Percentiles rank a stretch among this genome's conserved stretches.
phyloP scores from a whole-genome alignment of 1,140 invertebrate species.

The Diprion similis region DNA sequence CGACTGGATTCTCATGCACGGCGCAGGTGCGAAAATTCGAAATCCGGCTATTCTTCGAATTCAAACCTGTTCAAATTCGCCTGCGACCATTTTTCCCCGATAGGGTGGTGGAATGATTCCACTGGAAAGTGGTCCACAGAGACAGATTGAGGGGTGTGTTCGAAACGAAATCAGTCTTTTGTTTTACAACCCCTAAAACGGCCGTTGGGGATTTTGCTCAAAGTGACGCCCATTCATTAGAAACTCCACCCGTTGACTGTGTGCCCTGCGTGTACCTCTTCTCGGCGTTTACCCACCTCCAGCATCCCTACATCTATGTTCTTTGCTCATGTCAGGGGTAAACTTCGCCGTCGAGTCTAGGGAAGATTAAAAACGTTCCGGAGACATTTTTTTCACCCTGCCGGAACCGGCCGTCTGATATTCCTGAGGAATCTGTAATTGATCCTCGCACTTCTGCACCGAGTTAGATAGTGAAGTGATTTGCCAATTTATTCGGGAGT shows the following conservation, averaged over 20 bases:
- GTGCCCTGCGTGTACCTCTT: neutral
- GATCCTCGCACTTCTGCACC: neutral
- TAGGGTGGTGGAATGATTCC: conserved; percentile 37
- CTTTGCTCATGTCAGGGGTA: neutral
- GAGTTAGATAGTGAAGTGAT: neutral
- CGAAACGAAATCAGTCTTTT: conserved; percentile 54
- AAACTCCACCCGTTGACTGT: neutral
- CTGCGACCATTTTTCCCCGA: too few species aligned
- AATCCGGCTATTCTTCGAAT: too few species aligned
- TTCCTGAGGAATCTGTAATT: neutral
- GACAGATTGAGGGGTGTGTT: conserved; percentile 47
- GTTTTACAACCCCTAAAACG: conserved; percentile 51
- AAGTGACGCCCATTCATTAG: conserved; percentile 47
- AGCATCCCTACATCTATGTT: too few species aligned
- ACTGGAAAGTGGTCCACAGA: conserved; percentile 39
- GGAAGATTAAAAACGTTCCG: neutral
- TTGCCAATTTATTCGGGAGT: neutral
- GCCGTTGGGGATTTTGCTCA: conserved; percentile 47
- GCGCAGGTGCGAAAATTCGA: too few species aligned
- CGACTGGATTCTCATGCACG: neutral
- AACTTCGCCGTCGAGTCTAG: neutral
- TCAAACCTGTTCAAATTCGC: too few species aligned
- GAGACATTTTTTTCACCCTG: too few species aligned
- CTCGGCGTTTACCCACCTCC: too few species aligned
- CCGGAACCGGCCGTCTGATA: neutral